phyloP scores from a whole-genome alignment of 2,113 vertebrate genomes.

The Istiophorus platypterus region DNA sequence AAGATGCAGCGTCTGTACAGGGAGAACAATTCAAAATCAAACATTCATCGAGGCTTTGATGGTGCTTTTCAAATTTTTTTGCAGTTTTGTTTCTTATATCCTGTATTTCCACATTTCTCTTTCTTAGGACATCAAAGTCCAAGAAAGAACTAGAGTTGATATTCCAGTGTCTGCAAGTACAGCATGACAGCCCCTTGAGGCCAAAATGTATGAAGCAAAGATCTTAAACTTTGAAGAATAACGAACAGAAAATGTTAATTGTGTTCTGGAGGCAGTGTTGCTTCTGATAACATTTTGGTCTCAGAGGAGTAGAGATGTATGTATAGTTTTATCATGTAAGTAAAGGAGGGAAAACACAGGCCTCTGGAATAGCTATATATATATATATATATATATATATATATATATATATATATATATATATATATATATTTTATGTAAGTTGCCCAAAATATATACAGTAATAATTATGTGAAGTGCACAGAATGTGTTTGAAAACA shows the following conservation, averaged over 20 bases:
- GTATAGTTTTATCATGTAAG: conserved; percentile 43
- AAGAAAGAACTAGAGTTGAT: conserved; percentile 6
- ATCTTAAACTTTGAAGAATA: conserved; percentile 67
- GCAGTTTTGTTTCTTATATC: conserved; percentile 24
- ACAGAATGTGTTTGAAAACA: conserved; percentile 15
- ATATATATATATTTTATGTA: too few species aligned
- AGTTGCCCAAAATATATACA: conserved; percentile 15
- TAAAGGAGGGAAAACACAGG: conserved; percentile 38
- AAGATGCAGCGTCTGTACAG: background rate
- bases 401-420: too few species aligned
- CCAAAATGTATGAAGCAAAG: conserved; percentile 38
- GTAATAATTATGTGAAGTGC: conserved; percentile 20
- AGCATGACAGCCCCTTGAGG: conserved; percentile 40
- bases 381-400: too few species aligned
- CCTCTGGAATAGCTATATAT: conserved; percentile 50
- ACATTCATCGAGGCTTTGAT: conserved; percentile 2
- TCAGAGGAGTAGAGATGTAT: conserved; percentile 49
- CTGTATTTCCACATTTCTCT: conserved; percentile 26
- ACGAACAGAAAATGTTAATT: conserved; percentile 71
- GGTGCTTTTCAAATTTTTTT: conserved; percentile 16
- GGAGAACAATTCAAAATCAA: background rate
- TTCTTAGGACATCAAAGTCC: conserved; percentile 51
- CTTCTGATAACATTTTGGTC: conserved; percentile 63
- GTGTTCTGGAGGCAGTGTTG: conserved; percentile 52
- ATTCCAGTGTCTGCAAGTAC: conserved; percentile 22